These are phyloP conservation scores for Sycophila sp. DNA, from an alignment of 1,140 invertebrate genomes.

Conservation along the genomic window DNA sequence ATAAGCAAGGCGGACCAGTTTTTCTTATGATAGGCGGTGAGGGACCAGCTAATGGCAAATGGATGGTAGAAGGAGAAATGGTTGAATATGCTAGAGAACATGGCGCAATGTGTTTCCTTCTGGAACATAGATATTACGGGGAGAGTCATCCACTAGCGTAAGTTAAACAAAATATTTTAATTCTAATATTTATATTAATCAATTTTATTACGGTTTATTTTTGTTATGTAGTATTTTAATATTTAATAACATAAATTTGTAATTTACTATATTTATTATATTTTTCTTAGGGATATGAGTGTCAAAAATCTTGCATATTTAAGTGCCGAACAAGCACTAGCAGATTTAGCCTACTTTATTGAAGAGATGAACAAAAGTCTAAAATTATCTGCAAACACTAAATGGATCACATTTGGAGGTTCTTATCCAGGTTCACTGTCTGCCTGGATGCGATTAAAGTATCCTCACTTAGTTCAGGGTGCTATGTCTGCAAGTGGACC, in stretches of 20 bases:
- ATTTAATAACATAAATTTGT: too few relatives aligned
- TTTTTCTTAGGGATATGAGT: conserved; percentile 80
- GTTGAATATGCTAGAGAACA: conserved; percentile 83
- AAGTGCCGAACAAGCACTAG: conserved; percentile 87
- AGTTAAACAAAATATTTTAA: conserved; percentile 40
- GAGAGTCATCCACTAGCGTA: conserved; percentile 88
- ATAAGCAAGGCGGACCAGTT: conserved; percentile 77
- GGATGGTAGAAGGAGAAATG: conserved; percentile 89
- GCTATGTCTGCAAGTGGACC: conserved; percentile 91
- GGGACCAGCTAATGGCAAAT: conserved; percentile 74
- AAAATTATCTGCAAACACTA: conserved; percentile 72
- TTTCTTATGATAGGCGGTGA: conserved; percentile 93
- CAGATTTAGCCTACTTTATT: conserved; percentile 87
- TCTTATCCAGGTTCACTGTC: conserved; percentile 92
- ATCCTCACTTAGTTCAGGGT: conserved; percentile 87
- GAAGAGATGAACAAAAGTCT: conserved; percentile 73
- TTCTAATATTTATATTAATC: conserved; percentile 25
- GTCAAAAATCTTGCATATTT: conserved; percentile 82
- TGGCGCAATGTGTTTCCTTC: conserved; percentile 83
- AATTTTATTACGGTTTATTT: conserved; percentile 13
- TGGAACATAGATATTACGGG: conserved; percentile 96
- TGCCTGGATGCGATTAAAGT: conserved; percentile 90
- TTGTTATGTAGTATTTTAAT: too few relatives aligned
- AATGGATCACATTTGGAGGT: conserved; percentile 93
- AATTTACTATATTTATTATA: too few relatives aligned